Evolutionary conservation across 2,888 invertebrate species (phyloP), one percentile per base, ranked within the genome.

Genomic region (Ennomos erosarius): DNA sequence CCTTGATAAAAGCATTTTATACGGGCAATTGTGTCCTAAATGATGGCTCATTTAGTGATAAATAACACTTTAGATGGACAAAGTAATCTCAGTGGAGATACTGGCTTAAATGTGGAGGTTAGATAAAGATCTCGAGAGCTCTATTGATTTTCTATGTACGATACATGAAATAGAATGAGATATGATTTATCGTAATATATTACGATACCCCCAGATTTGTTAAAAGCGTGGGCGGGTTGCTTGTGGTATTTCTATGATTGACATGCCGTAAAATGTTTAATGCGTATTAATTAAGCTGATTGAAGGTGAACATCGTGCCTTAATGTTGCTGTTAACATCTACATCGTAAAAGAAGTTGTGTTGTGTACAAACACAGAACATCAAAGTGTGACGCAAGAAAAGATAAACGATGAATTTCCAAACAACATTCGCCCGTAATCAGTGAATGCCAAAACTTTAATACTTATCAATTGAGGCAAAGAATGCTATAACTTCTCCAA

Each of bases 391-490:
- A 43, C 42, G 38, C 11, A 46, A 6, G 10, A 45, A 50, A 43
- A 53, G 35, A 35, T 33, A 26, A 46, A 26, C 33, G 46, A 46
- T 59, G 43, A 52, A 57, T 49, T 55, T 37, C 45, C 26, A 33
- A 47, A 12, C 40, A 51, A 37, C 52, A 40, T 50, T 61, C 47
- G 3, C 39, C 49, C 40, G 57, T 65, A 56, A 65, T 62, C 65
- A 65, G 59, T 53, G 44, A 53, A 60, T 52, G 62, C 58, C 55
- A 59, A 50, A 60, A 48, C 48, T 55, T 44, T 9, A 40, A 50
- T 37, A 53, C 47, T 65, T 65, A 65, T 65, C 60, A 65, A 68
- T 64, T 65, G 62, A 62, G 5, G 43, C 55, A 59, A 64, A 65
- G 59, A 60, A 42, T 62, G 48, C 54, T 46, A 35, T 47, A 67